Evolutionary conservation across 2,113 vertebrate genomes (phyloP), one percentile per base, ranked within the genome.

Genomic region (Neoarius graeffei): DNA sequence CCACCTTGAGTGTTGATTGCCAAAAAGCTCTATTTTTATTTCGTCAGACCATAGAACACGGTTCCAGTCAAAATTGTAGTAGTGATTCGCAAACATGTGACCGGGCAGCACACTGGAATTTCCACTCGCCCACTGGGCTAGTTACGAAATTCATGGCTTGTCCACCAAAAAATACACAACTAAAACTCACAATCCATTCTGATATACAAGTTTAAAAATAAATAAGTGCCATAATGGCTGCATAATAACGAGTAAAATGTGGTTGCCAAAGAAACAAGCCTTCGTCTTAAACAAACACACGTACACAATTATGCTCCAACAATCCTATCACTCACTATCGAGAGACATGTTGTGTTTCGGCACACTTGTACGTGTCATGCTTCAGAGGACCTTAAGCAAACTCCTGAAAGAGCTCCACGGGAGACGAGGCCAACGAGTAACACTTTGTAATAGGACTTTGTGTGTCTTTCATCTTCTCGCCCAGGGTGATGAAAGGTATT

Each of bases 271-370:
- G 35, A 42, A 42, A 42, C 27, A 35, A 17, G 67, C 14, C 20
- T 42, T 35, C 11, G 5, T 67, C 42, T 52, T 30, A 48, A 42
- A 50, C 83, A 23, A 35, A 42, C 62, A 69, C 60, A 66, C 59
- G 14, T 15, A 77, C 71, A 73, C 64, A 42, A 71, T 83, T 35
- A 62, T n/a, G 66, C 64, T 35, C 85, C n/a, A 80, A 35, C 35
- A 56, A 81, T 35, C 82, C 6, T 85, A 71, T 84, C 57, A 52
- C 10, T 79, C 19, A 60, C 66, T 27, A 48, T 48, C 3, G 4
- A 15, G 77, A 27, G 69, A 83, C 48, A 71, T 83, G 82, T 25
- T 88, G 86, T 88, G 90, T 89, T 81, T 76, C 54, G 69, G 77
- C 86, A 80, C 69, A 88, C 69, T 56, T 87, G 86, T 52, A 80